A percentile compares a stretch with the other conserved stretches of the same genome.
phyloP scores from a whole-genome alignment of 64 coral and sea anemone species.

The Hydrozoanthus tunicans region DNA sequence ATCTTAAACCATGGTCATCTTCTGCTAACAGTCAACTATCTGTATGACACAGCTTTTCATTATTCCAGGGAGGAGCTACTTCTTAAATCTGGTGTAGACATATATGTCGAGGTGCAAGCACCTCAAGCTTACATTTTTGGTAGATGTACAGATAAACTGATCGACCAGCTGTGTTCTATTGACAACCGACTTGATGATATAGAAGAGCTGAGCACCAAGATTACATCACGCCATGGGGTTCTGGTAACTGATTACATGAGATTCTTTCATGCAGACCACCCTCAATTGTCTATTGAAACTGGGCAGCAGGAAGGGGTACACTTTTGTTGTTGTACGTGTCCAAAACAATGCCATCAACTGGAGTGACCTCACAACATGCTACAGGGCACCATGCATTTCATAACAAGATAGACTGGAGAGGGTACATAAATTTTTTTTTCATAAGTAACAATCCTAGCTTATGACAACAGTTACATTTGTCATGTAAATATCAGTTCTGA shows the following conservation, averaged over 20 bases:
- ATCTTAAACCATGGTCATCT: constrained; percentile 55
- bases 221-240: neutral
- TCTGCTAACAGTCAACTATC: constrained; percentile 43
- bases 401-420: constrained; percentile 8
- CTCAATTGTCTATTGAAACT: constrained; percentile 42
- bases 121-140: constrained; percentile 55
- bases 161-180: constrained; percentile 48
- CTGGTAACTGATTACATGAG: constrained; percentile 17
- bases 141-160: constrained; percentile 53
- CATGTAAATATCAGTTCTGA: neutral
- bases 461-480: neutral
- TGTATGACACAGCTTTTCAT: constrained; percentile 46
- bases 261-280: constrained; percentile 55
- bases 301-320: constrained; percentile 42
- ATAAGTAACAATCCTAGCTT: neutral
- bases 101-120: constrained; percentile 54
- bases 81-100: constrained; percentile 4
- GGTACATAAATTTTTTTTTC: neutral
- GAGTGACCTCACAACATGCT: constrained; percentile 10
- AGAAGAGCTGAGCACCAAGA: neutral
- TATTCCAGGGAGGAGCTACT: constrained; percentile 35
- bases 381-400: constrained; percentile 14
- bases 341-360: neutral
- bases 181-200: constrained; percentile 56
- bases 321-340: constrained; percentile 47